Percentiles rank a stretch among this genome's conserved stretches.
phyloP scores from a whole-genome alignment of 2,888 invertebrate genomes.

The Diabrotica balteata region DNA sequence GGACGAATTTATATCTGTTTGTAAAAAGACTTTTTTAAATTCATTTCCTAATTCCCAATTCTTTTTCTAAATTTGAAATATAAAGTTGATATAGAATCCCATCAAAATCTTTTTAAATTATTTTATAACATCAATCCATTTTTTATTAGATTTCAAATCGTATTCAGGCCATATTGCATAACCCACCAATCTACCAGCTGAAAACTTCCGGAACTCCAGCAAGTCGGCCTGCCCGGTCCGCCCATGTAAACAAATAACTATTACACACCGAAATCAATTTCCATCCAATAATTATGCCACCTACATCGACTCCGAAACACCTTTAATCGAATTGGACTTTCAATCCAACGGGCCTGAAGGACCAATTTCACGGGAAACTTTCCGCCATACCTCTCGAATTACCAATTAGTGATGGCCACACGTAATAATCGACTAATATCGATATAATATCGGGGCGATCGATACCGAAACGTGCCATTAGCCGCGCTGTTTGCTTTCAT shows the following conservation, averaged over 20 bases:
- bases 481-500: conserved; percentile 40
- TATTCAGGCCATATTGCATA: too few relatives aligned
- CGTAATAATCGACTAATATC: conserved; percentile 43
- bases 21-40: too few relatives aligned
- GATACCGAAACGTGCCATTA: conserved; percentile 40
- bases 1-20: too few relatives aligned
- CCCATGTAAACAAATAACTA: conserved; percentile 38
- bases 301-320: conserved; percentile 31
- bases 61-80: too few relatives aligned
- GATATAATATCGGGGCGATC: conserved; percentile 44
- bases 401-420: conserved; percentile 41
- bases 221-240: neutral
- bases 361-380: conserved; percentile 19
- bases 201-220: too few relatives aligned
- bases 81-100: too few relatives aligned
- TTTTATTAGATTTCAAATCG: too few relatives aligned
- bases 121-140: too few relatives aligned
- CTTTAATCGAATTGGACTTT: conserved; percentile 22
- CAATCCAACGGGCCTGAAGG: conserved; percentile 24
- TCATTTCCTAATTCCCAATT: too few relatives aligned
- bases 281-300: conserved; percentile 39
- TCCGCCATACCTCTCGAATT: conserved; percentile 33
- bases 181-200: too few relatives aligned
- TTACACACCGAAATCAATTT: conserved; percentile 42
- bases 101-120: too few relatives aligned